These are phyloP conservation scores for Kradibia gibbosae DNA, from an alignment of 1,140 invertebrate genomes.

Conservation along the genomic window DNA sequence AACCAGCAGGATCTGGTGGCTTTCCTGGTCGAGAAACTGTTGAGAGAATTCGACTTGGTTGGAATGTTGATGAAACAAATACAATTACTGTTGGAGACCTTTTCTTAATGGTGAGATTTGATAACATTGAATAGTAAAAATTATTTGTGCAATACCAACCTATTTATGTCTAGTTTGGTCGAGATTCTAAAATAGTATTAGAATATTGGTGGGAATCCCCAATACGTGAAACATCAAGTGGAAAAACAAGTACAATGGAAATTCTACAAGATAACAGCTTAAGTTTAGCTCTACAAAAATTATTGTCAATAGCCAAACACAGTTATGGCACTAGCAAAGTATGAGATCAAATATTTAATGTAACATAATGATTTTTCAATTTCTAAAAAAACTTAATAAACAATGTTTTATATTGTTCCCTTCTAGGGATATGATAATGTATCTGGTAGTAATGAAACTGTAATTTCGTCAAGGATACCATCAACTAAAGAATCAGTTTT, in stretches of 20 bases:
- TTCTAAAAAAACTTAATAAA: slow-evolving; percentile 14
- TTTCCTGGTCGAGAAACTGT: slow-evolving; percentile 73
- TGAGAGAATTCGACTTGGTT: slow-evolving; percentile 81
- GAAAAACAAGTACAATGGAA: slow-evolving; percentile 52
- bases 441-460: slow-evolving; percentile 69
- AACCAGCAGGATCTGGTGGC: slow-evolving; percentile 57
- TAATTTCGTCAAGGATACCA: slow-evolving; percentile 66
- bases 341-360: slow-evolving; percentile 44
- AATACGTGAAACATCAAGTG: slow-evolving; percentile 55
- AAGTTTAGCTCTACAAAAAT: slow-evolving; percentile 73
- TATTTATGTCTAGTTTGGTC: slow-evolving; percentile 78
- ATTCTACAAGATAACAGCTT: slow-evolving; percentile 59
- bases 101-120: slow-evolving; percentile 83
- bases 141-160: slow-evolving; percentile 35
- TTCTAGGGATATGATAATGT: slow-evolving; percentile 68
- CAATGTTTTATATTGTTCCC: slow-evolving; percentile 47
- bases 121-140: slow-evolving; percentile 40
- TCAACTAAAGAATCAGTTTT: slow-evolving; percentile 69
- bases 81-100: slow-evolving; percentile 89
- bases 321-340: slow-evolving; percentile 69
- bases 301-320: slow-evolving; percentile 77
- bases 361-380: slow-evolving; percentile 27
- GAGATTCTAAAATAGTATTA: slow-evolving; percentile 83
- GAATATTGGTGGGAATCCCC: slow-evolving; percentile 87
- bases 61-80: slow-evolving; percentile 83